Percentiles rank a stretch among this genome's conserved stretches.
These are phyloP conservation scores for Phytoseiulus persimilis DNA, from an alignment of 2,888 invertebrate species.

Conservation along the genomic window DNA sequence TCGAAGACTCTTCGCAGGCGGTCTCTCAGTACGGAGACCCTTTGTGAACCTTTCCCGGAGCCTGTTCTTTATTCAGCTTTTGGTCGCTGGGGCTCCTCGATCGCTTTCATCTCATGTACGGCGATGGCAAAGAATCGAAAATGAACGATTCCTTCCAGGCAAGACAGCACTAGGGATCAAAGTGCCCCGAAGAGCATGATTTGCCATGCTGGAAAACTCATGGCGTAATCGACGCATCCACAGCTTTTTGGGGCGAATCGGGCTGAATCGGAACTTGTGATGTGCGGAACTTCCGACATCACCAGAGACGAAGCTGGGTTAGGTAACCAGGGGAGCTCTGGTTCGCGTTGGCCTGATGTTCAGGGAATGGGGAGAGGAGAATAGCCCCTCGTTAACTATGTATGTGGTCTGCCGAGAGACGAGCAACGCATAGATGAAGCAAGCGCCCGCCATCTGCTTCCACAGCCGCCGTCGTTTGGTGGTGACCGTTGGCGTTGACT, in stretches of 20 bases:
- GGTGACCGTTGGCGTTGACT: neutral
- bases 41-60: neutral
- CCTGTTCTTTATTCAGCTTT: neutral
- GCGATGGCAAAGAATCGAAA: neutral
- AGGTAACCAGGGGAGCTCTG: neutral
- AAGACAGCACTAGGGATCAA: neutral
- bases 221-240: too few species aligned
- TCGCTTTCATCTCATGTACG: neutral
- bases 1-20: neutral
- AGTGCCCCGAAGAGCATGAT: neutral
- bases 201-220: too few species aligned
- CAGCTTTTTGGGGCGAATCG: too few species aligned
- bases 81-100: neutral
- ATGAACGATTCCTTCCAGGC: neutral
- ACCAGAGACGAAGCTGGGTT: too few species aligned
- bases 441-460: neutral
- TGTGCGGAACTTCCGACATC: too few species aligned
- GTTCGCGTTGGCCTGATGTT: neutral
- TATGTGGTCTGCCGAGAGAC: neutral
- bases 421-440: neutral
- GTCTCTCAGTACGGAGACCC: neutral
- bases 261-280: too few species aligned
- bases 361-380: neutral
- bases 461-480: neutral
- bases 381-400: neutral